Percentiles rank a stretch among this genome's conserved stretches.
Conservation (phyloP, 2,797 vertebrate species). For the Cichlasoma orientale region DNA sequence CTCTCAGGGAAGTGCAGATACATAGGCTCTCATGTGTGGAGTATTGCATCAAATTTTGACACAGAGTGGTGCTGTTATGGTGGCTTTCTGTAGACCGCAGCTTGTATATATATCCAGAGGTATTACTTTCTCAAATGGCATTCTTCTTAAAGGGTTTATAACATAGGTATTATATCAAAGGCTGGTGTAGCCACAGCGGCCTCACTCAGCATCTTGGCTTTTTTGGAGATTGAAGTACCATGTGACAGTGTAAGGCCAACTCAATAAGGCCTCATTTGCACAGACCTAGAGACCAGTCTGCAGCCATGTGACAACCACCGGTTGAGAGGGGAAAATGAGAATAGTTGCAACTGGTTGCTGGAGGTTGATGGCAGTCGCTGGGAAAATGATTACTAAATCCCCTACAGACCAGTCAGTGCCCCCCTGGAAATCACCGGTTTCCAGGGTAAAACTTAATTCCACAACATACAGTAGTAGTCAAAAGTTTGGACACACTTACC, state of each 20-base stretch:
- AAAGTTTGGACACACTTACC: too few species aligned
- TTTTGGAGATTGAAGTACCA: background rate
- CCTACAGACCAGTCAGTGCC: background rate
- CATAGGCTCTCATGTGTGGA: conserved; percentile 56
- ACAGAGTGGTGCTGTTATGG: conserved; percentile 31
- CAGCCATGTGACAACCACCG: background rate
- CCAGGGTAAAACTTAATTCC: background rate
- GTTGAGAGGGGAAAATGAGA: background rate
- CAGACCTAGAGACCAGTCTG: background rate
- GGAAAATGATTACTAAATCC: background rate
- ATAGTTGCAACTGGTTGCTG: background rate
- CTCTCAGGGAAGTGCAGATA: conserved; percentile 52
- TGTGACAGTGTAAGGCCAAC: background rate
- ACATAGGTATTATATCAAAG: background rate
- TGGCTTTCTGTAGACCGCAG: conserved; percentile 25
- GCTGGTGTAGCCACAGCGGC: background rate
- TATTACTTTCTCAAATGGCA: background rate
- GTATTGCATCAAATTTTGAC: conserved; percentile 55
- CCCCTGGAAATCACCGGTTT: background rate
- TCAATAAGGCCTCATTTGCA: background rate
- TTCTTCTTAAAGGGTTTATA: background rate
- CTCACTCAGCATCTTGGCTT: background rate
- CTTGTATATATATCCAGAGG: background rate
- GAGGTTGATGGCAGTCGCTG: background rate
- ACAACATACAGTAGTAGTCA: too few species aligned